These are phyloP conservation scores for Junonia oenone DNA, from an alignment of 2,888 invertebrate species.

Conservation along the genomic window DNA sequence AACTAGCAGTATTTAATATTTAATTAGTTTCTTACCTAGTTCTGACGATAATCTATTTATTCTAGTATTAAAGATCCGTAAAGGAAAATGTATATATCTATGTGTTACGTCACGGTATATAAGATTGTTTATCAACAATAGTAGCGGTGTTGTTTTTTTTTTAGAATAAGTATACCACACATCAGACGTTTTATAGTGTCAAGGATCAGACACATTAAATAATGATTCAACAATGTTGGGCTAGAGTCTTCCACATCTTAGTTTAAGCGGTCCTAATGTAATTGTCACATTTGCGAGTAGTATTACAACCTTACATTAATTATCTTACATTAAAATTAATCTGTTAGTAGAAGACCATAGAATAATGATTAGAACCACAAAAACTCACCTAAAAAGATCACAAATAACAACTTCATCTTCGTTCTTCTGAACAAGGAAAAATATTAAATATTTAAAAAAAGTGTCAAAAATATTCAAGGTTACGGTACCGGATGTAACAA, in stretches of 20 bases:
- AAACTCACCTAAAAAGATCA: conserved; percentile 65
- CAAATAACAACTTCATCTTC: conserved; percentile 53
- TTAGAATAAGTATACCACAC: background rate
- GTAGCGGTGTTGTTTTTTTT: background rate
- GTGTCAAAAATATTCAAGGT: conserved; percentile 26
- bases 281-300: no score
- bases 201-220: background rate
- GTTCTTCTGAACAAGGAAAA: conserved; percentile 48
- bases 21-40: no score
- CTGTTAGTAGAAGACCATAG: no score
- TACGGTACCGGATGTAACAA: conserved; percentile 12
- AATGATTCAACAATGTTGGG: no score
- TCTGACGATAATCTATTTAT: no score
- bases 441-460: conserved; percentile 37
- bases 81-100: background rate
- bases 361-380: conserved; percentile 15
- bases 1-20: no score
- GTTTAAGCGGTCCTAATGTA: no score
- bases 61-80: background rate
- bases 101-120: background rate
- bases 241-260: no score
- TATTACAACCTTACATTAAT: no score
- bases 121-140: conserved; percentile 1
- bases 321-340: no score
- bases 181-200: no score